Base-by-base conservation (phyloP, 2,888 invertebrate genomes). In the Lordiphosa andalusiaca region DNA sequence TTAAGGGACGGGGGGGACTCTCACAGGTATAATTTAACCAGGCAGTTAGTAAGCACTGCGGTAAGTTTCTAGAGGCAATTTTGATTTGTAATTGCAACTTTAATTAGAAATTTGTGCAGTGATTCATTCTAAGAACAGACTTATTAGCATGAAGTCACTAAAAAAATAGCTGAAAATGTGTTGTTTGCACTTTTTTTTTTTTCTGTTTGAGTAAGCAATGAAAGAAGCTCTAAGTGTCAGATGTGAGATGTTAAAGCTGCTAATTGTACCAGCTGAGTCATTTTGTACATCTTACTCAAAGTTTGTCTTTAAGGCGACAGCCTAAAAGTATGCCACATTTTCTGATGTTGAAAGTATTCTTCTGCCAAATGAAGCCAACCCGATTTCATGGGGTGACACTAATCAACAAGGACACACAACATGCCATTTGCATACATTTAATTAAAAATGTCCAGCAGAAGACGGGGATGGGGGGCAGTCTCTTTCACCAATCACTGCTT, bases 401-500 rank as follows among this genome's bases (percentile, higher is more conserved):
- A 58, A 58, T 46, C 44, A 59, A 50, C 39, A 39, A 39, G 30
- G 39, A 42, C 39, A 25, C 41, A 12, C n/a, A 30, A 35, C 4
- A 51, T 21, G 7, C 16, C 66, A 72, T 84, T 68, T 73, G 65
- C 77, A 74, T 84, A 66, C 62, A 72, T 70, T 84, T 61, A 71
- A 69, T 61, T 60, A 67, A 73, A 77, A 63, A 57, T 39, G 49
- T 52, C 63, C 54, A 61, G 38, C 47, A 37, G 10, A 13, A 23
- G 30, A 39, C 23, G 52, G 36, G 10, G 16, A 1, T 16, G 47
- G 25, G 25, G 25, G 16, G 7, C 6, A 30, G 25, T n/a, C 10
- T 10, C 12, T 23, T 10, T 12, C 47, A 49, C 42, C 39, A 39
- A 33, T 19, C 44, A 53, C 42, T 42, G 57, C 39, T 16, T 39